phyloP scores from a whole-genome alignment of 2,113 vertebrate genomes.

The Bufo bufo region DNA sequence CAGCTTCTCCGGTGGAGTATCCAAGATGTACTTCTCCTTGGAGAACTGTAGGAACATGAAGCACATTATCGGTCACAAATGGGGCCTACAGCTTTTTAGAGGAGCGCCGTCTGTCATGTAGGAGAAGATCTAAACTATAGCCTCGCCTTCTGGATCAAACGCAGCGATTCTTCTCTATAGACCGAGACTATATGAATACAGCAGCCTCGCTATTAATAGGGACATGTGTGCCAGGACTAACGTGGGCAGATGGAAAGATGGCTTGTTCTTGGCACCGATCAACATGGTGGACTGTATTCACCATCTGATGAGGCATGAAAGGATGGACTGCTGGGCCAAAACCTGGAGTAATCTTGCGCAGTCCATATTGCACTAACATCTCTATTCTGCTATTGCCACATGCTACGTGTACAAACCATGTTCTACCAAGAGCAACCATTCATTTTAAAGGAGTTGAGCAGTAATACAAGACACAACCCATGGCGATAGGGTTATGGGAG shows the following conservation, averaged over 20 bases:
- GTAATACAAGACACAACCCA: no score
- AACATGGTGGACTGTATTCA: conserved; percentile 10
- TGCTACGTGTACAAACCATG: background rate
- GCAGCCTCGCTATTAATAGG: background rate
- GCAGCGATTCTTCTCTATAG: background rate
- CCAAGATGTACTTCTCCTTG: conserved; percentile 97
- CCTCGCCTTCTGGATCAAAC: background rate
- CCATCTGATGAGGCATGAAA: background rate
- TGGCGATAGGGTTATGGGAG: no score
- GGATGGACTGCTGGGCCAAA: background rate
- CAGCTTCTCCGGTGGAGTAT: conserved; percentile 94
- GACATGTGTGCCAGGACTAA: background rate
- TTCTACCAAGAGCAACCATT: no score
- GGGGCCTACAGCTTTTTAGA: background rate
- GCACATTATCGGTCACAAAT: background rate
- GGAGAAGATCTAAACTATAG: background rate
- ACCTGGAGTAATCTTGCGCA: background rate
- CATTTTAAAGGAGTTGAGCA: no score
- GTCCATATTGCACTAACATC: no score
- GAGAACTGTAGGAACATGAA: conserved; percentile 81
- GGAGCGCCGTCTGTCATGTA: background rate
- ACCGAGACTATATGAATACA: background rate
- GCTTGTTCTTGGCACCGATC: background rate
- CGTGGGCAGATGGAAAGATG: conserved; percentile 4
- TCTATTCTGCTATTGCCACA: background rate